These are phyloP conservation scores for Vicugna pacos DNA, from an alignment of 2,113 vertebrate genomes.

Conservation along the genomic window DNA sequence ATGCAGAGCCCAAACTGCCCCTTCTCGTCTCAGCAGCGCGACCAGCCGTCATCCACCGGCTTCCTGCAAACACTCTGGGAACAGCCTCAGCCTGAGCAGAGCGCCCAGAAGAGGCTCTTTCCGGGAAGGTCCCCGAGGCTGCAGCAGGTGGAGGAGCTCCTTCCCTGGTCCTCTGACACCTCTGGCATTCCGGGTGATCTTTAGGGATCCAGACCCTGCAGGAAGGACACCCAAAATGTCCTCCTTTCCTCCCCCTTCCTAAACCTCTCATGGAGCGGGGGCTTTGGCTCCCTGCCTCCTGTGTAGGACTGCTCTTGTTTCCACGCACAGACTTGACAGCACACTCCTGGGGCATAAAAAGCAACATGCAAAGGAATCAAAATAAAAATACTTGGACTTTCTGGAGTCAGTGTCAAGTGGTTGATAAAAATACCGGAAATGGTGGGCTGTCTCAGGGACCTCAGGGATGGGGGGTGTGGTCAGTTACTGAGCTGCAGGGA, in stretches of 20 bases:
- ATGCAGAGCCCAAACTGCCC: not conserved
- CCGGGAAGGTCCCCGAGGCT: not conserved
- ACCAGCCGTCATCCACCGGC: rapidly evolving
- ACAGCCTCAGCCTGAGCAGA: not conserved
- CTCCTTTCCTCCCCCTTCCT: not conserved
- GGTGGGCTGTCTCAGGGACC: not conserved
- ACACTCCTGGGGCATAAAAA: not conserved
- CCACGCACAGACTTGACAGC: not conserved
- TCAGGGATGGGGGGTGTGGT: not conserved
- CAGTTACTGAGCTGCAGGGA: not conserved
- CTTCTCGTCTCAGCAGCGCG: not conserved
- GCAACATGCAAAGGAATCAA: not conserved
- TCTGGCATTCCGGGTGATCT: not conserved
- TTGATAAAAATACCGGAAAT: not conserved
- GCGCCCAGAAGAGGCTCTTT: not conserved
- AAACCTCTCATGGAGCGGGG: not conserved
- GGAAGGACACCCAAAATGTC: not conserved
- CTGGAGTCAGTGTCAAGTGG: not conserved
- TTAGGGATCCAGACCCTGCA: not conserved
- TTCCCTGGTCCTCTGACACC: not conserved
- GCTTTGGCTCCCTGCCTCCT: not conserved
- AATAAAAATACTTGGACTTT: not conserved
- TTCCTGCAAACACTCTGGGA: not conserved
- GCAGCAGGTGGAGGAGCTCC: not conserved
- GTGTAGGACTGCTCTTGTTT: not conserved